These are phyloP conservation scores for Centroberyx gerrardi DNA, from an alignment of 2,797 vertebrate species.

Conservation along the genomic window DNA sequence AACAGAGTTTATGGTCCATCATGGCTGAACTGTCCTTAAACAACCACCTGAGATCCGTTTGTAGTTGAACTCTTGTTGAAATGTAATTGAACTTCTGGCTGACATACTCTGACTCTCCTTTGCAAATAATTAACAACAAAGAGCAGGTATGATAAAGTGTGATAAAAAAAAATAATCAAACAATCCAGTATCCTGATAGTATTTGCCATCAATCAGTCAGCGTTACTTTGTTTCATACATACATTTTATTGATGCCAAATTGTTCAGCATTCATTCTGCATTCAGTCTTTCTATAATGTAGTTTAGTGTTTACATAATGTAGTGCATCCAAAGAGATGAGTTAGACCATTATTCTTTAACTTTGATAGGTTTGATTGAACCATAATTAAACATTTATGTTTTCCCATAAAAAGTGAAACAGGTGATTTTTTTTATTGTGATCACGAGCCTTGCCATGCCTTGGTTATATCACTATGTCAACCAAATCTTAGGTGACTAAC, in stretches of 20 bases:
- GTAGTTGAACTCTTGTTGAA: constrained; percentile 17
- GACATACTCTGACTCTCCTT: constrained; percentile 31
- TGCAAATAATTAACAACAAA: constrained; percentile 70
- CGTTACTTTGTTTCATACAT: not conserved
- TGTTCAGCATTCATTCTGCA: not conserved
- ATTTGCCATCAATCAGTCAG: not conserved
- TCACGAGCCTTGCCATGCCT: constrained; percentile 5
- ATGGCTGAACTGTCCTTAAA: constrained; percentile 55
- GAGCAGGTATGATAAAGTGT: constrained; percentile 27
- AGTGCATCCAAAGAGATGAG: not conserved
- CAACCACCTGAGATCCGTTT: constrained; percentile 28
- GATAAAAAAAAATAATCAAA: not conserved
- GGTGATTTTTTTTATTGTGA: constrained; percentile 7
- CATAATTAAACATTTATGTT: constrained; percentile 34
- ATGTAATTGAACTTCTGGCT: constrained; percentile 51
- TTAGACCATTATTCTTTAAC: not conserved
- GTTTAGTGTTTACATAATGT: not conserved
- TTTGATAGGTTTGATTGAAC: not conserved
- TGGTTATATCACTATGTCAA: constrained; percentile 11
- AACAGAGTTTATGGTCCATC: constrained; percentile 61
- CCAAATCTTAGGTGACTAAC: not conserved
- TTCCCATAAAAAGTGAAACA: constrained; percentile 27
- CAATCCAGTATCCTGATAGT: not conserved
- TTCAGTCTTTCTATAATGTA: not conserved
- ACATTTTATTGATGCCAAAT: not conserved